Evolutionary conservation across 2,797 vertebrate genomes (phyloP).

Genomic region (Coluber constrictor): DNA sequence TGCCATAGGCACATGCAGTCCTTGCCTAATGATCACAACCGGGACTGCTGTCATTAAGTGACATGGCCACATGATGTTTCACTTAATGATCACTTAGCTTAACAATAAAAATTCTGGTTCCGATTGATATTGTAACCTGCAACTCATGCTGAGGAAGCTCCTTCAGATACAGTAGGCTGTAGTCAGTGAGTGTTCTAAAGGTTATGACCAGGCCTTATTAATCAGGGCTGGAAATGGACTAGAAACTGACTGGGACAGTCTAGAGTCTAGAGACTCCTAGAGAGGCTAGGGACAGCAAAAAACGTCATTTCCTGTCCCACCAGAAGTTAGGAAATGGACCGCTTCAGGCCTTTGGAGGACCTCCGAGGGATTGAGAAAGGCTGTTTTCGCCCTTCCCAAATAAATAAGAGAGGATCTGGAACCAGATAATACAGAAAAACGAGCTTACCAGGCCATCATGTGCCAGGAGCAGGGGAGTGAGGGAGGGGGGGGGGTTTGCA

Average conservation of each 20-base stretch:
- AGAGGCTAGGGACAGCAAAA: too few relatives aligned
- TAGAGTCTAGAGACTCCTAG: too few relatives aligned
- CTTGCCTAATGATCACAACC: background rate
- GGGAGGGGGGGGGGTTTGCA: too few relatives aligned
- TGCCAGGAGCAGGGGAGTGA: too few relatives aligned
- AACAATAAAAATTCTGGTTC: background rate
- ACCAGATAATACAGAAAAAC: too few relatives aligned
- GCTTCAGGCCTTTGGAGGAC: too few relatives aligned
- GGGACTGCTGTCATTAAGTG: background rate
- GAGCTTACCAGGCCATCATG: too few relatives aligned
- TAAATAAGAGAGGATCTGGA: too few relatives aligned
- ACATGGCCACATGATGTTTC: background rate
- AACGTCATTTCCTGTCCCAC: too few relatives aligned
- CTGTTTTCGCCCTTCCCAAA: too few relatives aligned
- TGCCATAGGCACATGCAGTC: background rate
- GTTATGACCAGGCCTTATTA: background rate
- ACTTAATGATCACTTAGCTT: background rate
- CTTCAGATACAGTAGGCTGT: background rate
- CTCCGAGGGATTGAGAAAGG: too few relatives aligned
- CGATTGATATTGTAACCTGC: background rate
- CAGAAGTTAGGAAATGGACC: too few relatives aligned
- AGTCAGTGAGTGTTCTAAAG: background rate
- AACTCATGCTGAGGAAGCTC: background rate
- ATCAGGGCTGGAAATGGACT: background rate
- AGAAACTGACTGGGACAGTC: background rate